Conservation (phyloP, 2,888 invertebrate genomes). For the Perizoma flavofasciatum region DNA sequence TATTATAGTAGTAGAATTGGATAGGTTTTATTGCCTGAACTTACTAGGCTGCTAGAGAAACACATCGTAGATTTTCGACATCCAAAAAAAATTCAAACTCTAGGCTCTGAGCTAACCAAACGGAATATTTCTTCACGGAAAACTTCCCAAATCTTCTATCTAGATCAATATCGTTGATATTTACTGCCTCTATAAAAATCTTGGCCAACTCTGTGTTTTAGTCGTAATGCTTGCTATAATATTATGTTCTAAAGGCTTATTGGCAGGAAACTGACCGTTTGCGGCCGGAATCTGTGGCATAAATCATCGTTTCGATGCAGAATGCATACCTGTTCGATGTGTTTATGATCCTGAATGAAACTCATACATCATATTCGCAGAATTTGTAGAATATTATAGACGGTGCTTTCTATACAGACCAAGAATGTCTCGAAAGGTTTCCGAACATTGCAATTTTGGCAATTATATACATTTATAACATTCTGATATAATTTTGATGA, state of each 20-base stretch:
- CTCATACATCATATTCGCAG: background rate
- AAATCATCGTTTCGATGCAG: conserved; percentile 38
- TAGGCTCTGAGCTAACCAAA: conserved; percentile 7
- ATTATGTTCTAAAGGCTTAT: conserved; percentile 39
- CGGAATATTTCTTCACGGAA: conserved; percentile 14
- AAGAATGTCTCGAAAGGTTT: background rate
- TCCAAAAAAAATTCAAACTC: background rate
- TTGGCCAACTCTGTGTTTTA: conserved; percentile 26
- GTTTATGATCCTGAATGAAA: conserved; percentile 10
- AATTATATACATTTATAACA: no score
- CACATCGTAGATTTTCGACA: background rate
- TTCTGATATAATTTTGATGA: no score
- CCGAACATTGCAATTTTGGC: background rate
- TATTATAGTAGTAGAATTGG: no score
- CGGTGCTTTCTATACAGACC: background rate
- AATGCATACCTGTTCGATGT: conserved; percentile 3
- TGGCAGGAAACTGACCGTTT: conserved; percentile 43
- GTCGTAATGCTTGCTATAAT: conserved; percentile 11
- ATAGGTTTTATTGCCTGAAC: no score
- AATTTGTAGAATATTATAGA: background rate
- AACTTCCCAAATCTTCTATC: conserved; percentile 25
- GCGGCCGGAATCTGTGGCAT: conserved; percentile 35
- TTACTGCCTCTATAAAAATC: conserved; percentile 29
- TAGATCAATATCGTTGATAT: conserved; percentile 27
- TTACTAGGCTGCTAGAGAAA: no score